These are phyloP conservation scores for Dolichotis patagonum DNA, from an alignment of 2,113 vertebrate genomes.

Conservation along the genomic window DNA sequence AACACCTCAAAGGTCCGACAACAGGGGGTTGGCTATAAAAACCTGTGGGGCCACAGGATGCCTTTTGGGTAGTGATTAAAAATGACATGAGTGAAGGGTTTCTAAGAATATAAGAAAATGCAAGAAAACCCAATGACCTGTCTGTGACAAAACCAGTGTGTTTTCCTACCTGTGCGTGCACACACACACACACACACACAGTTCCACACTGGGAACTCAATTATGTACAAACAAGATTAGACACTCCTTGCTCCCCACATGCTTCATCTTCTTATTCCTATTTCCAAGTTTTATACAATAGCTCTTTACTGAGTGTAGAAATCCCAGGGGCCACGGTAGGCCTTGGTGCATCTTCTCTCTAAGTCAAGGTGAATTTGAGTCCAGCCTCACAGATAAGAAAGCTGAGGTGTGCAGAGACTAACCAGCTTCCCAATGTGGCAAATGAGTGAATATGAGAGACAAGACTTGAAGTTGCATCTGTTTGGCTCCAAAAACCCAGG, in stretches of 20 bases:
- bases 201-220: not conserved
- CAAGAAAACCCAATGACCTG: not conserved
- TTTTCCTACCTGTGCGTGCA: not conserved
- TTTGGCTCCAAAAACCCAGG: not conserved
- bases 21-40: slow-evolving; percentile 24
- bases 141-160: not conserved
- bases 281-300: not conserved
- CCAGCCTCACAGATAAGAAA: not conserved
- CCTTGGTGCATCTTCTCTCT: not conserved
- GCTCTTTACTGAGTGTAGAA: not conserved
- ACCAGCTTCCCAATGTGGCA: not conserved
- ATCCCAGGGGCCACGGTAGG: not conserved
- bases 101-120: slow-evolving; percentile 31
- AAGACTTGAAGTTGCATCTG: not conserved
- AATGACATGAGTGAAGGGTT: slow-evolving; percentile 54
- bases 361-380: not conserved
- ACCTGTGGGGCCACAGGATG: not conserved
- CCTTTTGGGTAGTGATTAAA: slow-evolving; percentile 25
- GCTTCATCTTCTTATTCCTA: not conserved
- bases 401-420: not conserved
- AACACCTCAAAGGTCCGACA: slow-evolving; percentile 20
- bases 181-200: not conserved
- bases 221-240: not conserved
- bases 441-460: not conserved
- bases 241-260: not conserved